A percentile compares a stretch with the other conserved stretches of the same genome.
phyloP scores from a whole-genome alignment of 1,140 invertebrate species.

The Ditylenchus dipsaci region DNA sequence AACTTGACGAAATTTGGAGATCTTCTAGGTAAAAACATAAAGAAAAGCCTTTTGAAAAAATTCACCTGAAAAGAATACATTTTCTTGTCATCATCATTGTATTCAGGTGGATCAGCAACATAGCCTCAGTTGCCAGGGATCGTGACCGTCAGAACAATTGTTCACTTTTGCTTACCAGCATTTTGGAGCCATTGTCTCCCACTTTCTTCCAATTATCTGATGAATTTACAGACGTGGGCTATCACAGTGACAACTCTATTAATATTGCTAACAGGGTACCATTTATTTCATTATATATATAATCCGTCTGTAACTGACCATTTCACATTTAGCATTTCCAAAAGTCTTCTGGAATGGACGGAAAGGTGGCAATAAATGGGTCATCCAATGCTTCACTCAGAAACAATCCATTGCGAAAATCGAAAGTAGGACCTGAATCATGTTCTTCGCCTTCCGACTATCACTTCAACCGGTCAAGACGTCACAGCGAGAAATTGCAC shows the following conservation, averaged over 20 bases:
- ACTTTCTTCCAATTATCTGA: too few relatives aligned
- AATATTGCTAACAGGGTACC: too few relatives aligned
- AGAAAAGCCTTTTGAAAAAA: too few relatives aligned
- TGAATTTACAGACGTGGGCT: conserved; percentile 8
- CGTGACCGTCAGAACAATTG: conserved; percentile 9
- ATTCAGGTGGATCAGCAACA: conserved; percentile 32
- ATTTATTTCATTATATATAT: too few relatives aligned
- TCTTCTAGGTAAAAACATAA: conserved; percentile 10
- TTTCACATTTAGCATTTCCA: too few relatives aligned
- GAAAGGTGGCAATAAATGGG: too few relatives aligned
- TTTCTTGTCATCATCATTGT: too few relatives aligned
- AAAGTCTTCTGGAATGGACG: too few relatives aligned
- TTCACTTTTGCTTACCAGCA: conserved; percentile 8
- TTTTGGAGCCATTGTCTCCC: not conserved
- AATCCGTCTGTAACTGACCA: too few relatives aligned
- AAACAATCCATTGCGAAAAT: conserved; percentile 2
- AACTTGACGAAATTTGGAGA: conserved; percentile 30
- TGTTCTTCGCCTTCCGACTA: not conserved
- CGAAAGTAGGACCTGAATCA: not conserved
- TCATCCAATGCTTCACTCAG: too few relatives aligned
- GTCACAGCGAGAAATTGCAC: not conserved
- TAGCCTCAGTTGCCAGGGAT: conserved; percentile 37
- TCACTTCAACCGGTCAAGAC: not conserved
- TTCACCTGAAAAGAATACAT: too few relatives aligned
- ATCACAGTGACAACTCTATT: conserved; percentile 11